These are phyloP conservation scores for Urocolius indicus DNA, from an alignment of 2,113 vertebrate species.

Conservation along the genomic window DNA sequence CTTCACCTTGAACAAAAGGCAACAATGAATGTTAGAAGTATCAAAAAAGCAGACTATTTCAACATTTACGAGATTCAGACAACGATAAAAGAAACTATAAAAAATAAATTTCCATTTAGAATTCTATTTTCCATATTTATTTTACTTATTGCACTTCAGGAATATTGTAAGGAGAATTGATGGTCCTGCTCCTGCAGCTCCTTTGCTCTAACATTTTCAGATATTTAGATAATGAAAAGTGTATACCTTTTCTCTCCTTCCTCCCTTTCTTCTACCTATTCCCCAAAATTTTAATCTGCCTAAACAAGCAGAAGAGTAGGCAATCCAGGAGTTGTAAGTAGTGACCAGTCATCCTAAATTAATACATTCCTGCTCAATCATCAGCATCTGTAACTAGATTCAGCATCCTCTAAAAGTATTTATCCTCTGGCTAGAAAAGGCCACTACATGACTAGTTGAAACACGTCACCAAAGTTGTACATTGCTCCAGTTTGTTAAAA, in stretches of 20 bases:
- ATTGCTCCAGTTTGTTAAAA: not conserved
- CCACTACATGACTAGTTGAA: not conserved
- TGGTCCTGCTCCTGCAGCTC: not conserved
- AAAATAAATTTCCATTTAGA: not conserved
- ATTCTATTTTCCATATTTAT: not conserved
- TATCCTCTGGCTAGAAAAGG: not conserved
- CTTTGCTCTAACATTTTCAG: not conserved
- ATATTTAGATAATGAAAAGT: no score
- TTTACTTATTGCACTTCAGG: not conserved
- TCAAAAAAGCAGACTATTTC: not conserved
- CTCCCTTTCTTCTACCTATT: not conserved
- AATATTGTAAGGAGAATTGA: not conserved
- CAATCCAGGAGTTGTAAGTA: not conserved
- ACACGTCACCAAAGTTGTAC: not conserved
- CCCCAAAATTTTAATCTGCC: not conserved
- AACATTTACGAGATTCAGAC: not conserved
- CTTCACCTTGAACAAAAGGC: not conserved
- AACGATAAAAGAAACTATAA: not conserved
- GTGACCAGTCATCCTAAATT: not conserved
- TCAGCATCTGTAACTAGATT: not conserved
- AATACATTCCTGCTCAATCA: not conserved
- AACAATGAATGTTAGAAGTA: not conserved
- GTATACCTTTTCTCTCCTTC: not conserved
- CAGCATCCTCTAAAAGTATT: not conserved
- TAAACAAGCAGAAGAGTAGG: not conserved